A percentile compares a stretch with the other conserved stretches of the same genome.
These are phyloP conservation scores for Chelonoidis abingdonii DNA, from an alignment of 2,113 vertebrate species.

Conservation along the genomic window DNA sequence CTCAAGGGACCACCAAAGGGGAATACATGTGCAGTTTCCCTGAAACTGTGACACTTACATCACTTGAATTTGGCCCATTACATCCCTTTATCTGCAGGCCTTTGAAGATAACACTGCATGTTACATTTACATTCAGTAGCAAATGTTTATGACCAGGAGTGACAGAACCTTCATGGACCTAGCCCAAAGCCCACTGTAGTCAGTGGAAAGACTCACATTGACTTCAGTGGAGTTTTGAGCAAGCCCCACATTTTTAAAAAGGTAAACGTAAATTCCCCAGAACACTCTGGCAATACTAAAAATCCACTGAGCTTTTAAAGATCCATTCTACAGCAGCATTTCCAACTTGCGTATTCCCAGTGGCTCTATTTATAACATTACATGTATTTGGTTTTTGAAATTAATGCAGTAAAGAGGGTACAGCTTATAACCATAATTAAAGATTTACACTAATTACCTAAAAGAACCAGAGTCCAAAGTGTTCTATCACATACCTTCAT, in stretches of 20 bases:
- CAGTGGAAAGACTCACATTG: slow-evolving; percentile 18
- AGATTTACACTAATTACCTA: not conserved
- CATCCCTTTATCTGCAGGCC: not conserved
- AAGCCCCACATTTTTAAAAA: not conserved
- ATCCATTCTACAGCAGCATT: not conserved
- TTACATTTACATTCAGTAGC: not conserved
- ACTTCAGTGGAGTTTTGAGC: not conserved
- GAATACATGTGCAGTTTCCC: too few species aligned
- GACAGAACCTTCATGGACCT: not conserved
- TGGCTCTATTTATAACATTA: not conserved
- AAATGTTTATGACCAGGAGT: slow-evolving; percentile 7
- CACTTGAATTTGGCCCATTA: not conserved
- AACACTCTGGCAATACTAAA: not conserved
- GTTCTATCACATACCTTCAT: slow-evolving; percentile 3
- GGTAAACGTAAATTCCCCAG: not conserved
- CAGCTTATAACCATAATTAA: not conserved
- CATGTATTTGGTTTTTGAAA: not conserved
- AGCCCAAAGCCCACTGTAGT: not conserved
- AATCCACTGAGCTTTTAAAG: not conserved
- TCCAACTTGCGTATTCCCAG: not conserved
- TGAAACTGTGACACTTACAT: too few species aligned
- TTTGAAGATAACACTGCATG: not conserved
- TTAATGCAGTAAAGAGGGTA: not conserved
- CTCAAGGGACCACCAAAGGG: too few species aligned
- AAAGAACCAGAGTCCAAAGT: not conserved